Percentiles rank a stretch among this genome's conserved stretches.
These are phyloP conservation scores for Crotophaga sulcirostris DNA, from an alignment of 2,113 vertebrate species.

Conservation along the genomic window DNA sequence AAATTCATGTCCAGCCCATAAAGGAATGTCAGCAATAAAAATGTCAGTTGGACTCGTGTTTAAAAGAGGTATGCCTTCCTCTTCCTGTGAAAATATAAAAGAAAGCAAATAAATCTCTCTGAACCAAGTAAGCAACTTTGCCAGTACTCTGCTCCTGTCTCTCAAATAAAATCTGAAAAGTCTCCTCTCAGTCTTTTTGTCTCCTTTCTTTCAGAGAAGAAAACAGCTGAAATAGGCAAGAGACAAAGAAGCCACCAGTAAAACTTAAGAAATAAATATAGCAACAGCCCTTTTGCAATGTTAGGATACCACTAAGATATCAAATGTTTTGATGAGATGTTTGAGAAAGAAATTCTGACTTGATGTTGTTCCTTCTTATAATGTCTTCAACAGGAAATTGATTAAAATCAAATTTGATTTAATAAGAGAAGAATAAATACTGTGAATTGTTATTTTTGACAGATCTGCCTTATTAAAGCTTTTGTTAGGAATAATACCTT, in stretches of 20 bases:
- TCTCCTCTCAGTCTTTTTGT: not conserved
- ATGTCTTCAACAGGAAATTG: not conserved
- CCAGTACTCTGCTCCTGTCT: not conserved
- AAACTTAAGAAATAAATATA: not conserved
- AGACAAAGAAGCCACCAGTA: not conserved
- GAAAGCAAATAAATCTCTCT: not conserved
- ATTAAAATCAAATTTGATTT: not conserved
- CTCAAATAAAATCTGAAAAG: not conserved
- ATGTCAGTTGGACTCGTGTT: not conserved
- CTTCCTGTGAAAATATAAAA: not conserved
- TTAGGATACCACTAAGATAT: not conserved
- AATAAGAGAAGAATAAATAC: not conserved
- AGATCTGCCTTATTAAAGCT: not conserved
- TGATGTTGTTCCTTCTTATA: not conserved
- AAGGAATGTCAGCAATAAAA: not conserved
- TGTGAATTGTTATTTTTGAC: not conserved
- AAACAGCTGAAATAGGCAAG: not conserved
- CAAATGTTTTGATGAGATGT: not conserved
- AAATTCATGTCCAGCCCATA: not conserved
- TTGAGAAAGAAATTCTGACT: not conserved
- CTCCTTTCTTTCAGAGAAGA: not conserved
- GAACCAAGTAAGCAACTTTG: not conserved
- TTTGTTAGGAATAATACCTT: not conserved
- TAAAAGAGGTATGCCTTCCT: not conserved
- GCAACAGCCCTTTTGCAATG: not conserved